phyloP scores from a whole-genome alignment of 1,140 invertebrate genomes.

The Halictus rubicundus region DNA sequence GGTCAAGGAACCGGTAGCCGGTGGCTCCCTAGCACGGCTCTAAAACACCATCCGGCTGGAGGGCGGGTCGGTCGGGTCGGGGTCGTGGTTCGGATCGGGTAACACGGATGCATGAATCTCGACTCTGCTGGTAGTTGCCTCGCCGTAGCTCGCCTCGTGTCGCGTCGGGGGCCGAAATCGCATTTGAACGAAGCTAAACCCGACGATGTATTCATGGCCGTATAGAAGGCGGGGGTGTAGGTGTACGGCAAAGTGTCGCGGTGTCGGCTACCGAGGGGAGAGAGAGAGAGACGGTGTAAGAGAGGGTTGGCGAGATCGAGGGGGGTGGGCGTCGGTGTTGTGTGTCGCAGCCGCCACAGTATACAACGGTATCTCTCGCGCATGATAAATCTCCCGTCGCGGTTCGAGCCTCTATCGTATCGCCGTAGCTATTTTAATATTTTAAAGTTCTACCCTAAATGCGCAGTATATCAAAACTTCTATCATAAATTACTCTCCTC shows the following conservation, averaged over 20 bases:
- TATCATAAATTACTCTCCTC: conserved; percentile 66
- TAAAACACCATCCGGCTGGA: background rate
- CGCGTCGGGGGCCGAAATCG: conserved; percentile 35
- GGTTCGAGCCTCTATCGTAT: conserved; percentile 68
- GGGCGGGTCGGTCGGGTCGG: background rate
- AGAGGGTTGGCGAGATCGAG: background rate
- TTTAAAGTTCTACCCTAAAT: conserved; percentile 73
- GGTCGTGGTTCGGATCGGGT: conserved; percentile 8
- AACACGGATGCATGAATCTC: conserved; percentile 22
- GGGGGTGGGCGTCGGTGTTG: conserved; percentile 21
- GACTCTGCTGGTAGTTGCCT: no score
- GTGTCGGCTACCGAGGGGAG: background rate
- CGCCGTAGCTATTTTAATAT: conserved; percentile 72
- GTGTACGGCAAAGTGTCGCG: conserved; percentile 24
- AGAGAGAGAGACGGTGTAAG: background rate
- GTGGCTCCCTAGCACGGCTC: background rate
- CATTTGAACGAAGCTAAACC: conserved; percentile 50
- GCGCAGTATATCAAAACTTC: conserved; percentile 69
- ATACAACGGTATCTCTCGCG: conserved; percentile 55
- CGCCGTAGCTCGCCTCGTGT: no score
- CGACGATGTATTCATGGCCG: conserved; percentile 65
- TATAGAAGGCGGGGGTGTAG: conserved; percentile 23
- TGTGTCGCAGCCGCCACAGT: conserved; percentile 53
- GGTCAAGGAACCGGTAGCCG: conserved; percentile 28
- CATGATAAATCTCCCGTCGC: conserved; percentile 71